Base-by-base conservation (phyloP, 2,888 invertebrate species). In the Drosophila sordidula region DNA sequence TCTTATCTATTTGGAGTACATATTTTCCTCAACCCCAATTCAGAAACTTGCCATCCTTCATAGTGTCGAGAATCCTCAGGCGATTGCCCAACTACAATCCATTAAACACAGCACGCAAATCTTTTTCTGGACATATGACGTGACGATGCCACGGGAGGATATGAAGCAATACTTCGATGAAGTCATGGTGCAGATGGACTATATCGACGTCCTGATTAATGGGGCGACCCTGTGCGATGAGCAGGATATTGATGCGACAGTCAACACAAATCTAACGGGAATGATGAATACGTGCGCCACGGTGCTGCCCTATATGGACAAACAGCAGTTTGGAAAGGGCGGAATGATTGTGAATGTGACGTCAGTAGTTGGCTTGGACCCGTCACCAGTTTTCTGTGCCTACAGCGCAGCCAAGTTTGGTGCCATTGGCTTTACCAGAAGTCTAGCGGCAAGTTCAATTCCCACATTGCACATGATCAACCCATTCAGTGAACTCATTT, bases 391-490 rank as follows among this genome's bases (percentile, higher is more conserved):
- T 0, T 70, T 91, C 32, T 90, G 92, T 25, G 88, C 92, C 1
- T 93, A 92, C 67, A 86, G 89, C 52, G 92, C 91, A 8, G 84
- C 91, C 0, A 92, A 92, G 34, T 89, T 90, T 22, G 93, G 92
- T 8, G 91, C 92, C 0, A 80, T 93, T 36, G 92, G 92, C 9
- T 93, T 92, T 58, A 91, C 90, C 1, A 78, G 91, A 42, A 88
- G 89, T 47, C 70, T 92, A 26, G 84, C 91, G 41, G 92, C 87
- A 62, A 77, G 81, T 77, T 2, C 0, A 22, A 18, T 1, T 16
- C 9, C 8, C 0, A 5, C 1, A 26, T 3, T 9, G 2, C 0
- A 3, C 3, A 6, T 3, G 3, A 4, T n/a, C 3, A 3, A 14
- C 0, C 0, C 9, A 11, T 18, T 9, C 22, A n/a, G 0, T 16